A percentile compares a stretch with the other conserved stretches of the same genome.
Conservation (phyloP, 1,140 invertebrate species). For the Lepidurus apus region DNA sequence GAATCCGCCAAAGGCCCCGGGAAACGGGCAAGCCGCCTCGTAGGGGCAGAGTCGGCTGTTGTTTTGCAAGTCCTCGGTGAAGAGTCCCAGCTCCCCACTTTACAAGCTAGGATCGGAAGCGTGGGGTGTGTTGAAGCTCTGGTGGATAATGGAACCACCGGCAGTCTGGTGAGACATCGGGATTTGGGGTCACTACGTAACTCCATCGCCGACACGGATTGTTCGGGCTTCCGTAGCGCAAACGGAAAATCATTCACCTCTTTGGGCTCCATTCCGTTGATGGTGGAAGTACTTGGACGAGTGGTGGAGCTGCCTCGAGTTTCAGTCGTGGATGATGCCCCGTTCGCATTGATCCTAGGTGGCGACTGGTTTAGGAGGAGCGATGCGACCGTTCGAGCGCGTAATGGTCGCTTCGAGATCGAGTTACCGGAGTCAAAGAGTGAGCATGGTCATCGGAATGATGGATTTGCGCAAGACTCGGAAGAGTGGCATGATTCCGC, state of each 20-base stretch:
- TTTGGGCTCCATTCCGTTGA: neutral
- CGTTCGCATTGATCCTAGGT: neutral
- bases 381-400: neutral
- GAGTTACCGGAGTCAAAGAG: no score
- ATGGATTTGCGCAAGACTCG: no score
- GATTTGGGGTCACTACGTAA: neutral
- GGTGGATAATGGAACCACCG: constrained; percentile 1
- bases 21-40: constrained; percentile 27
- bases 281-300: neutral
- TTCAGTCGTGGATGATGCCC: neutral
- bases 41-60: neutral
- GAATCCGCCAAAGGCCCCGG: constrained; percentile 43
- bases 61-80: neutral
- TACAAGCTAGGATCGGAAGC: neutral
- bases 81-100: neutral
- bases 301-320: neutral
- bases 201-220: neutral
- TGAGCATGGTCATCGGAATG: no score
- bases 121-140: constrained; percentile 9
- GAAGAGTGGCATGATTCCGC: no score
- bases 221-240: neutral
- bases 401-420: neutral
- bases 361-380: neutral
- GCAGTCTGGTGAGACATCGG: neutral
- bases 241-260: neutral